Base-by-base conservation (phyloP, 2,888 invertebrate genomes). In the Omphaloscelis lunosa region DNA sequence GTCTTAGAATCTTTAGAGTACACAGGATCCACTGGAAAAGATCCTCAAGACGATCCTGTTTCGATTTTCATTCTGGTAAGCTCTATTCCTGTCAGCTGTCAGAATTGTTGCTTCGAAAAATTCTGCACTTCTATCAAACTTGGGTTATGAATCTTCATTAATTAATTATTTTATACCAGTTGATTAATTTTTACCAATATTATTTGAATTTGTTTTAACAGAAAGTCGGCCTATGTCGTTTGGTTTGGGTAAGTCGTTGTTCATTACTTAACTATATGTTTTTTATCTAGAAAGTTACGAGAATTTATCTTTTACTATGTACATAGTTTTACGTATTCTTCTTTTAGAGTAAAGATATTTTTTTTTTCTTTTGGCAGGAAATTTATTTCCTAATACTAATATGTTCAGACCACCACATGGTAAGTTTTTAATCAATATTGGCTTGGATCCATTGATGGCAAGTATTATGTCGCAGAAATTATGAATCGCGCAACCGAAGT, bases 341-440 rank as follows among this genome's bases (percentile, higher is more conserved):
- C 3, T 29, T 20, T 63, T 27, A 7, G 8, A 66, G 15, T 75
- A 75, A 39, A n/a, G 15, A 9, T n/a, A n/a, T 17, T 5, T 17
- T 6, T 29, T 41, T 61, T 53, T 53, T 53, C 17, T 53, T 70
- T 62, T 45, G 34, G 11, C 77, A 77, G 77, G 34, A n/a, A 39
- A 8, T 39, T 56, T 77, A 15, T 53, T 77, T 70, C 53, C 77
- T 45, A 15, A 51, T 58, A 12, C 5, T 48, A 20, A 67, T 11
- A 23, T 45, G 20, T 34, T 8, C 17, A 11, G 20, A 17, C 27
- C 5, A 20, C 20, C n/a, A 1, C 0, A 6, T 15, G 76, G 76
- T 77, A 69, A 77, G 76, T 77, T 76, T 68, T 34, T 41, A n/a
- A 41, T 51, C 1, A n/a, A 34, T 29, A 67, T n/a, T 51, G 29